Evolutionary conservation across 2,888 invertebrate species (phyloP).

Genomic region (Sphaerophoria taeniata): DNA sequence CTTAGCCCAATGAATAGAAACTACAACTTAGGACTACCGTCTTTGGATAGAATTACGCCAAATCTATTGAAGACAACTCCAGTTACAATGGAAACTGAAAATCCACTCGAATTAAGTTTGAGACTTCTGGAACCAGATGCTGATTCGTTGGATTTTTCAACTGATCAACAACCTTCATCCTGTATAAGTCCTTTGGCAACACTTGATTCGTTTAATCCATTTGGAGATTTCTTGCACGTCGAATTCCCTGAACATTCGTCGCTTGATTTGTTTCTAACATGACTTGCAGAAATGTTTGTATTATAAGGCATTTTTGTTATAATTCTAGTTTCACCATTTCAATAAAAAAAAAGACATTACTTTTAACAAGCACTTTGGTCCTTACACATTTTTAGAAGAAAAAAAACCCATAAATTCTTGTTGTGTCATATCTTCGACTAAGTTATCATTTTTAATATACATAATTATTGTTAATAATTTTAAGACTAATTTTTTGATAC

Average conservation of each 20-base stretch:
- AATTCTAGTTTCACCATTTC: conserved; percentile 26
- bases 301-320: conserved; percentile 15
- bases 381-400: conserved; percentile 16
- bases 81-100: conserved; percentile 74
- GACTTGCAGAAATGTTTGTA: conserved; percentile 74
- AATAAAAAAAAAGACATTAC: conserved; percentile 39
- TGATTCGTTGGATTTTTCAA: conserved; percentile 80
- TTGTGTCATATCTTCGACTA: conserved; percentile 68
- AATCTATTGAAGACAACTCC: conserved; percentile 44
- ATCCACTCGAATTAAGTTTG: conserved; percentile 80
- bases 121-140: conserved; percentile 79
- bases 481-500: conserved; percentile 31
- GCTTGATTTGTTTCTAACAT: conserved; percentile 81
- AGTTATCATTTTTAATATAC: conserved; percentile 30
- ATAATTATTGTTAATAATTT: conserved; percentile 55
- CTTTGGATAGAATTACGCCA: conserved; percentile 54
- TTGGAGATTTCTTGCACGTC: conserved; percentile 79
- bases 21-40: conserved; percentile 46
- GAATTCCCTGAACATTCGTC: conserved; percentile 80
- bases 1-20: conserved; percentile 77
- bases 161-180: conserved; percentile 78
- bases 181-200: conserved; percentile 80
- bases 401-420: conserved; percentile 60
- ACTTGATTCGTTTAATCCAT: conserved; percentile 80
- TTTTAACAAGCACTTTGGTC: conserved; percentile 13